Percentiles rank a stretch among this genome's conserved stretches.
Evolutionary conservation across 2,888 invertebrate genomes (phyloP).

Genomic region (Torymus auratus): DNA sequence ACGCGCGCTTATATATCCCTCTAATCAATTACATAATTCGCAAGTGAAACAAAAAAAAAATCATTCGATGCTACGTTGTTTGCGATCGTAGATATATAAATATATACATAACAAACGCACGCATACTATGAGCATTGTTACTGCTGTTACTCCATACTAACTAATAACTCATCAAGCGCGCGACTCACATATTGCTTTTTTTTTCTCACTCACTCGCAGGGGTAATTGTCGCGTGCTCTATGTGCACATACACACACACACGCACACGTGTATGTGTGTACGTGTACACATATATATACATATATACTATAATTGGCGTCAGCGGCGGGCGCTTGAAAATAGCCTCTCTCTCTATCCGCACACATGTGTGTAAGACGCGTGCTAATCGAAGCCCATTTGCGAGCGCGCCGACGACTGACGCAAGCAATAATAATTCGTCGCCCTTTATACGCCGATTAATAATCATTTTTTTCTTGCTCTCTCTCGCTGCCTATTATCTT

Average conservation of each 20-base stretch:
- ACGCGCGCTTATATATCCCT: slow-evolving; percentile 7
- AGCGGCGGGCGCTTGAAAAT: slow-evolving; percentile 6
- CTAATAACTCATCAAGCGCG: too few relatives aligned
- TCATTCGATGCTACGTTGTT: not conserved
- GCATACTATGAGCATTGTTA: too few relatives aligned
- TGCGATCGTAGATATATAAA: too few relatives aligned
- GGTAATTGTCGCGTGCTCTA: too few relatives aligned
- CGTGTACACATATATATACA: not conserved
- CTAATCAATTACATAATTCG: not conserved
- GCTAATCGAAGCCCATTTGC: slow-evolving; percentile 48
- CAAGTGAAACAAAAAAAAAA: not conserved
- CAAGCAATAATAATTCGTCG: slow-evolving; percentile 37
- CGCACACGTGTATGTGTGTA: too few relatives aligned
- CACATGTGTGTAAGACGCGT: not conserved
- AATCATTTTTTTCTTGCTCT: slow-evolving; percentile 7
- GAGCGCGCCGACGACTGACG: slow-evolving; percentile 35
- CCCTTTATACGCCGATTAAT: slow-evolving; percentile 50
- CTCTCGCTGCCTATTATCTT: too few relatives aligned
- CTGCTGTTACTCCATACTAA: too few relatives aligned
- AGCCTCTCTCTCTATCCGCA: not conserved
- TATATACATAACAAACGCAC: too few relatives aligned
- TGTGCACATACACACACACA: too few relatives aligned
- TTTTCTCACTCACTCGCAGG: too few relatives aligned
- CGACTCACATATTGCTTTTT: too few relatives aligned
- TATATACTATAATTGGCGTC: not conserved